Base-by-base conservation (phyloP, 2,888 invertebrate genomes). In the Drosophila paucipuncta region DNA sequence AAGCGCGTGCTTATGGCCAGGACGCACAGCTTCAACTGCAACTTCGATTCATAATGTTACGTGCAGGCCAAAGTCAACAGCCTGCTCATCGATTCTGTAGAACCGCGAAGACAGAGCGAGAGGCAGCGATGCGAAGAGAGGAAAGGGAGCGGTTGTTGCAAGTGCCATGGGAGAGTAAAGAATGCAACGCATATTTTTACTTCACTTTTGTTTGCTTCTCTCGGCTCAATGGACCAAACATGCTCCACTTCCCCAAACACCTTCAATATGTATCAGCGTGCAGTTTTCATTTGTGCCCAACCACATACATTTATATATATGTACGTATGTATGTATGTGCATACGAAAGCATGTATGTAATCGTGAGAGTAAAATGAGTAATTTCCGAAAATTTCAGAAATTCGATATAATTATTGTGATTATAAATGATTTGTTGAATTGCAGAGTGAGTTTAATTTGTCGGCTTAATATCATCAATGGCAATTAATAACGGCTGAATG, bases 221-320 rank as follows among this genome's bases (percentile, higher is more conserved):
- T 66, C 68, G 69, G 41, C 76, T 69, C 80, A 79, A 59, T 66
- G 76, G 59, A 66, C 55, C 76, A 68, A 68, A 63, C 37, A 49
- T 59, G 41, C 7, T 41, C 67, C 75, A 50, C 53, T 53, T 31
- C 49, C 28, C 41, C 11, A 31, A 61, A 58, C 68, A 39, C 18
- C 25, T 35, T 18, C 58, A 53, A 25, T 10, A 28, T 0, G 98
- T 99, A 91, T 99, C 99, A 0, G 6, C 31, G 2, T 37, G 33
- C 39, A 30, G 47, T 31, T 31, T 50, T 68, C 52, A 58, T 70
- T 70, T 68, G 61, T 57, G 11, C 9, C 11, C 41, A 16, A 49
- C 68, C 68, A 47, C 62, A 62, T 10, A 22, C 16, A 28, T 35
- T 31, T 9, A 39, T n/a, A 54, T 2, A 11, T 39, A 39, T 13